A percentile compares a stretch with the other conserved stretches of the same genome.
Conservation (phyloP, 2,797 vertebrate species). For the Megalops cyprinoides region DNA sequence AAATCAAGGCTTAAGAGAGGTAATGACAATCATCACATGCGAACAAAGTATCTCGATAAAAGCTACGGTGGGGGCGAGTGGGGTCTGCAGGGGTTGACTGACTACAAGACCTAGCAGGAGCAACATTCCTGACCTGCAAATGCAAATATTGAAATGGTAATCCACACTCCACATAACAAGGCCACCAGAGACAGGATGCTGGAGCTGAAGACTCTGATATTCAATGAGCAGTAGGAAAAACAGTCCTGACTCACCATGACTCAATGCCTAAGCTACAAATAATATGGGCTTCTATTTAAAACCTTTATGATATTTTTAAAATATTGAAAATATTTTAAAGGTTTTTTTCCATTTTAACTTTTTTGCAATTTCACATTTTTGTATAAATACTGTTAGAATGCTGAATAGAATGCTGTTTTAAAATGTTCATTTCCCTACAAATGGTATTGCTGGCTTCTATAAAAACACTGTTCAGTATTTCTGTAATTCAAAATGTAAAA, state of each 20-base stretch:
- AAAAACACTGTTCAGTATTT: too few relatives aligned
- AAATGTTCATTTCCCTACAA: too few relatives aligned
- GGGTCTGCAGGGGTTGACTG: slow-evolving; percentile 36
- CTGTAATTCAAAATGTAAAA: too few relatives aligned
- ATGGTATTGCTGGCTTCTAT: too few relatives aligned
- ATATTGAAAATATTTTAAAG: too few relatives aligned
- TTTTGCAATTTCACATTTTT: too few relatives aligned
- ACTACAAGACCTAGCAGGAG: slow-evolving; percentile 66
- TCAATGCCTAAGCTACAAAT: not conserved
- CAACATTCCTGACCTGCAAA: slow-evolving; percentile 60
- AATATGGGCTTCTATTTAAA: not conserved
- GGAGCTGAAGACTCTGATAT: not conserved
- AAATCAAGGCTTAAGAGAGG: not conserved
- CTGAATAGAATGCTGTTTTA: too few relatives aligned
- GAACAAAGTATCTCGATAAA: not conserved
- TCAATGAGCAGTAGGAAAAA: not conserved
- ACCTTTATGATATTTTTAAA: too few relatives aligned
- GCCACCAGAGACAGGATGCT: slow-evolving; percentile 1
- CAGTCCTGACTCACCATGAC: not conserved
- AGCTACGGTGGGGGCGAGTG: not conserved
- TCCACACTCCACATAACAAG: not conserved
- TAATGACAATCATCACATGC: not conserved
- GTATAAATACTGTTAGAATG: too few relatives aligned
- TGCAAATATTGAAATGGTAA: slow-evolving; percentile 45
- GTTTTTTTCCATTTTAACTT: too few relatives aligned